These are phyloP conservation scores for Porites rus DNA, from an alignment of 92 coral and sea anemone species.

Conservation along the genomic window DNA sequence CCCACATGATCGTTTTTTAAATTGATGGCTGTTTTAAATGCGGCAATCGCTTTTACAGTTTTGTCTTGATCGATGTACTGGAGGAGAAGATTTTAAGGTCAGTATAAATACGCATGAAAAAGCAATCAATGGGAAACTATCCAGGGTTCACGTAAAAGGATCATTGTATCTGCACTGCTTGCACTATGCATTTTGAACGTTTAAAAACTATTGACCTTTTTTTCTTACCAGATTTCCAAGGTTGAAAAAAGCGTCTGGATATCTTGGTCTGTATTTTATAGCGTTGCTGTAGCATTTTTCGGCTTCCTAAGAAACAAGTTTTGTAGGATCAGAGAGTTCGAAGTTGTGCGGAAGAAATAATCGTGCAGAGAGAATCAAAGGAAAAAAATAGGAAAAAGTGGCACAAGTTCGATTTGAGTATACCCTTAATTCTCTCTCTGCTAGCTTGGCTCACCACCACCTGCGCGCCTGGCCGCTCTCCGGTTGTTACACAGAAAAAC, in stretches of 20 bases:
- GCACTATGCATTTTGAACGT: neutral
- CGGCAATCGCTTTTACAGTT: slow-evolving; percentile 66
- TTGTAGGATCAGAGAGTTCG: no score
- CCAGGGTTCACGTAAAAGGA: neutral
- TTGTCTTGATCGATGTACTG: slow-evolving; percentile 88
- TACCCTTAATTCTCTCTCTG: no score
- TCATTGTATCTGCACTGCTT: neutral
- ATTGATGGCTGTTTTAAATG: slow-evolving; percentile 74
- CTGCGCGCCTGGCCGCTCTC: no score
- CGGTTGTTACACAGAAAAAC: no score
- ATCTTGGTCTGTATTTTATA: slow-evolving; percentile 69
- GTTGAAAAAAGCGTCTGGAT: slow-evolving; percentile 93
- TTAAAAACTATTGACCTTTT: neutral
- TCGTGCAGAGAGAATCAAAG: no score
- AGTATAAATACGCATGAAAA: no score
- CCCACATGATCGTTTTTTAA: slow-evolving; percentile 78
- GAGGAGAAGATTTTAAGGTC: neutral
- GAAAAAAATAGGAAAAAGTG: no score
- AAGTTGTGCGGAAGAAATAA: no score
- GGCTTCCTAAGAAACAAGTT: slow-evolving; percentile 70
- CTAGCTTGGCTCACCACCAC: no score
- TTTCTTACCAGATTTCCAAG: slow-evolving; percentile 90
- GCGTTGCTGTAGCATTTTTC: slow-evolving; percentile 88
- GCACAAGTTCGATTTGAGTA: no score
- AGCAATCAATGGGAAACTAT: neutral